Evolutionary conservation across 2,888 invertebrate species (phyloP).

Genomic region (Chymomyza fuscimana): DNA sequence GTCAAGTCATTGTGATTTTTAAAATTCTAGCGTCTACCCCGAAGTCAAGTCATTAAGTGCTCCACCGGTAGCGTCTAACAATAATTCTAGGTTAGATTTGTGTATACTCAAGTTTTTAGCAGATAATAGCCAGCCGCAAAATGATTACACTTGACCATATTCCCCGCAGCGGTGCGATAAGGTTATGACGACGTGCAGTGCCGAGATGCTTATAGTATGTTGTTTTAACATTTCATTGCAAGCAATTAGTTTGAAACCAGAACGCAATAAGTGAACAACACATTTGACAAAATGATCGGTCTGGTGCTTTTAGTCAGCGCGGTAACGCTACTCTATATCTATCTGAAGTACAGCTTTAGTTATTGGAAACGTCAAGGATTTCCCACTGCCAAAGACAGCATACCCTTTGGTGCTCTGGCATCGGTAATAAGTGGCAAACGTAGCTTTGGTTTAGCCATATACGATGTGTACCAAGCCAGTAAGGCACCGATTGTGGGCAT

Average conservation of each 20-base stretch:
- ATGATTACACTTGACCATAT: not conserved
- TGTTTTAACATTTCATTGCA: not conserved
- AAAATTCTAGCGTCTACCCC: not conserved
- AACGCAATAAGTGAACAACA: conserved; percentile 5
- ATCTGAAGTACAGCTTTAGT: conserved; percentile 67
- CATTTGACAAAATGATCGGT: conserved; percentile 27
- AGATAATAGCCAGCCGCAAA: not conserved
- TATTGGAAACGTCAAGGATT: conserved; percentile 84
- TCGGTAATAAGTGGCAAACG: conserved; percentile 82
- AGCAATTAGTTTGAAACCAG: conserved; percentile 17
- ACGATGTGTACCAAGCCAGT: conserved; percentile 81
- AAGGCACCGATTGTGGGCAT: conserved; percentile 81
- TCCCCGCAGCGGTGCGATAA: not conserved
- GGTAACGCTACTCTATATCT: conserved; percentile 48
- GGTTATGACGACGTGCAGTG: not conserved
- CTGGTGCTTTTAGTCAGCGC: conserved; percentile 41
- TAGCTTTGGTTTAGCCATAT: conserved; percentile 84
- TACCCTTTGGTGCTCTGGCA: conserved; percentile 84
- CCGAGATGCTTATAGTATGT: conserved; percentile 24
- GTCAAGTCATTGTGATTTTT: too few relatives aligned
- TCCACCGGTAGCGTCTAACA: too few relatives aligned
- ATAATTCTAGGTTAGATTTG: not conserved
- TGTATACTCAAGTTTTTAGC: not conserved
- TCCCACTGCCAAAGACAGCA: conserved; percentile 81
- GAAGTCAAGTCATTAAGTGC: not conserved